Evolutionary conservation across 2,888 invertebrate genomes (phyloP), one percentile per base, ranked within the genome.

Genomic region (Patella caerulea): DNA sequence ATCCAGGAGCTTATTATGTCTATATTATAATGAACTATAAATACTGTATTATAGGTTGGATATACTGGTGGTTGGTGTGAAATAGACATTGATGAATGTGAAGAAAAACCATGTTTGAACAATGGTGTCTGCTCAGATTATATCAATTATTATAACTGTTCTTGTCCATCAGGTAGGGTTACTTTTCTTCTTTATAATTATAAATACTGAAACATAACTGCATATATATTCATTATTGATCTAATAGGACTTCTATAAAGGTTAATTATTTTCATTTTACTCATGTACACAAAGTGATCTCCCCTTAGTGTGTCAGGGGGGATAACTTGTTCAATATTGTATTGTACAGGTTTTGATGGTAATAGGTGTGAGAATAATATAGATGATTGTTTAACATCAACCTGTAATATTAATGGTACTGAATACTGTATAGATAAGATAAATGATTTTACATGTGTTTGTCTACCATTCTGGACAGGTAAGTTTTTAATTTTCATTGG

Each of bases 311-410:
- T 45, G 45, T 45, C 45, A 45, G 45, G 45, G 45, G 45, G 7
- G 45, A 9, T 45, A 45, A 45, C 72, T 73, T 52, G 24, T 12
- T n/a, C 59, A 73, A 73, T 45, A 45, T 45, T 45, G 45, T 45
- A 45, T 74, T 72, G 12, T 24, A 9, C 77, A 83, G 97, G 97
- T 2, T 97, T 96, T 90, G 94, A 96, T 17, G 98, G 98, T 4
- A 96, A 95, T 91, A 95, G 95, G 84, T 98, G 98, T 91, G 97
- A 98, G 92, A 94, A 95, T 34, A 89, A 91, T 45, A 95, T 96
- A 0, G 97, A 98, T 91, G 96, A 96, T 0, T 98, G 98, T 89
- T 93, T 96, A 82, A 96, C 97, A 1, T 97, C 97, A 91, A 97
- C 97, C 2, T 98, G 98, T 88, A 92, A 96, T 81, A 93, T 96